A percentile compares a stretch with the other conserved stretches of the same genome.
Evolutionary conservation across 2,888 invertebrate species (phyloP).

Genomic region (Pollenia amentaria): DNA sequence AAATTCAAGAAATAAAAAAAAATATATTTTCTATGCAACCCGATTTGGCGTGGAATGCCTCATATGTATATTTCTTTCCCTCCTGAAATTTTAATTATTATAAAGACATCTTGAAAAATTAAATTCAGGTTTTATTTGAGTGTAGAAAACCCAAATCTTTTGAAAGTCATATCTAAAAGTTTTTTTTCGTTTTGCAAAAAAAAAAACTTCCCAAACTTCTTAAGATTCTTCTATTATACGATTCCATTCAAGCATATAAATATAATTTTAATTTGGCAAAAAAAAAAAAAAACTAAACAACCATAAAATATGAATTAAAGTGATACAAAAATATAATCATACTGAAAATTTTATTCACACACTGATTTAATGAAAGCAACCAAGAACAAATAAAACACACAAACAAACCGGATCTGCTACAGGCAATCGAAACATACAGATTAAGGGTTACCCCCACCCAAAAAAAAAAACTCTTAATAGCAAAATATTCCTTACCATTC

Average conservation of each 20-base stretch:
- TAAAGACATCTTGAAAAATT: no score
- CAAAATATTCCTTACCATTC: neutral
- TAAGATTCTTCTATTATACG: slow-evolving; percentile 47
- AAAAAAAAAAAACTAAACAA: slow-evolving; percentile 37
- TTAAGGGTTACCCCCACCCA: slow-evolving; percentile 67
- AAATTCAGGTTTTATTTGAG: no score
- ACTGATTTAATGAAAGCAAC: slow-evolving; percentile 37
- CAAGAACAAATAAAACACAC: slow-evolving; percentile 23
- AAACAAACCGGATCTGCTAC: slow-evolving; percentile 45
- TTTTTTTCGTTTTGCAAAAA: no score
- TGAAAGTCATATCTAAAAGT: no score
- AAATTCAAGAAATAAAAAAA: no score
- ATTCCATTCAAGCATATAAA: slow-evolving; percentile 70
- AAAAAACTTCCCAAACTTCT: no score
- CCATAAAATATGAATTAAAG: slow-evolving; percentile 71
- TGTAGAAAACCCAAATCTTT: no score
- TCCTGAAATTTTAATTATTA: no score
- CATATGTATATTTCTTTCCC: no score
- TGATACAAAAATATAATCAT: slow-evolving; percentile 45
- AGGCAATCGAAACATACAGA: slow-evolving; percentile 71
- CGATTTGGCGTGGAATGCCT: no score
- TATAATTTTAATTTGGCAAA: slow-evolving; percentile 64
- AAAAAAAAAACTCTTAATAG: slow-evolving; percentile 45
- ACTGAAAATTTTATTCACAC: slow-evolving; percentile 49
- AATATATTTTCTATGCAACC: no score